phyloP scores from a whole-genome alignment of 2,797 vertebrate genomes.

The Chiroxiphia lanceolata region DNA sequence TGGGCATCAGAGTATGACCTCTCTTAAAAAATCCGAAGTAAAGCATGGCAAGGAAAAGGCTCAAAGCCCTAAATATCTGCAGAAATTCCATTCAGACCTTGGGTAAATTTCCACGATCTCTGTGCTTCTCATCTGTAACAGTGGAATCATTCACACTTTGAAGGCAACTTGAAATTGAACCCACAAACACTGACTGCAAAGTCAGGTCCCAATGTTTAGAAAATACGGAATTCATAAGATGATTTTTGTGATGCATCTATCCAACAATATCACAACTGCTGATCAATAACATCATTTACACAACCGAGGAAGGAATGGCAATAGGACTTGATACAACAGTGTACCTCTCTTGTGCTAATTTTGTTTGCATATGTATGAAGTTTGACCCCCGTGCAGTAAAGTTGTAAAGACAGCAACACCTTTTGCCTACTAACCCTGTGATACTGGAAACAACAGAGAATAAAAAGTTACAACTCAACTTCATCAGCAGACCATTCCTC shows the following conservation, averaged over 20 bases:
- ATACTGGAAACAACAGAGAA: background rate
- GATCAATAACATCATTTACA: background rate
- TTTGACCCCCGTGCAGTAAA: background rate
- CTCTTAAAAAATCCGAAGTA: background rate
- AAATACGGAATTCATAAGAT: background rate
- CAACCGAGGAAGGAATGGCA: background rate
- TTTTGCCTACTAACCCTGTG: background rate
- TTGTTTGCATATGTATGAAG: background rate
- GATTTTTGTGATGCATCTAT: background rate
- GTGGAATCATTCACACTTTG: background rate
- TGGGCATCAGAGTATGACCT: background rate
- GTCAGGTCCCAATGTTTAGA: background rate
- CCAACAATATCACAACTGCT: background rate
- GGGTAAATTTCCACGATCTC: background rate
- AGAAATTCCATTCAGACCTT: background rate
- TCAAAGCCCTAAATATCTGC: background rate
- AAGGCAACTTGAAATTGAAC: background rate
- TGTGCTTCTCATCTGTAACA: background rate
- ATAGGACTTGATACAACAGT: background rate
- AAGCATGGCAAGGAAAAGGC: background rate
- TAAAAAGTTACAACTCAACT: background rate
- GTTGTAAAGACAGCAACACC: background rate
- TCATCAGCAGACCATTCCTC: background rate
- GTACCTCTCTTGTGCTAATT: background rate
- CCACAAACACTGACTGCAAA: background rate